Base-by-base conservation (phyloP, 2,888 invertebrate species). In the Lissonota sp. region DNA sequence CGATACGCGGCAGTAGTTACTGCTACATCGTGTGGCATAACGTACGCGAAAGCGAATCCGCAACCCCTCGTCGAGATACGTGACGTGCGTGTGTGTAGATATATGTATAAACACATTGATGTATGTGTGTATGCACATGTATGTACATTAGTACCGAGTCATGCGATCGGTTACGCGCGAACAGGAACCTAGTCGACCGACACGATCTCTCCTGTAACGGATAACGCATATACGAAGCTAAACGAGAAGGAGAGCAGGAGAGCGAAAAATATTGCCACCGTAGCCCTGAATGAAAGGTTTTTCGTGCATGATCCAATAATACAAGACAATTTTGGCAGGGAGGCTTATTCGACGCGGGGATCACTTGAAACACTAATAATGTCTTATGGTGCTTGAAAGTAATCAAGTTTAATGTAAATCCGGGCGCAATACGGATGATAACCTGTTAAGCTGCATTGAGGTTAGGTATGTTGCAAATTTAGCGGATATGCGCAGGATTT, bases 1-100 rank as follows among this genome's bases (percentile, higher is more conserved):
- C 80, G 80, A 80, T 80, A 80, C 80, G 76, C 26, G 37, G 63
- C 67, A 55, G 71, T 72, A 73, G 76, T 80, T 69, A 63, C 75
- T 53, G 64, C 64, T 71, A 49, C 72, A 62, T 63, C 57, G 63
- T 73, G 76, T 69, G 46, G 72, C 76, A 73, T 73, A 80, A 70
- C 71, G 63, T 78, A 81, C 64, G 77, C 51, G 58, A 51, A 12
- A 57, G 40, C 42, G 57, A 72, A 58, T 46, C 72, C 66, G 37
- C 63, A 49, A 46, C 57, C 58, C 53, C 73, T 73, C 73, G 69
- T 72, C 51, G 71, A 55, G 26, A 55, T 76, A 77, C 80, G 80
- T 81, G 73, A 77, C 77, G 72, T 73, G 73, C 73, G 79, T 75
- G 51, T 70, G 14, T 66, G 44, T 39, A 42, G 40, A 46, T 70